Percentiles rank a stretch among this genome's conserved stretches.
phyloP scores from a whole-genome alignment of 1,140 invertebrate genomes.

The Drosophila ficusphila region DNA sequence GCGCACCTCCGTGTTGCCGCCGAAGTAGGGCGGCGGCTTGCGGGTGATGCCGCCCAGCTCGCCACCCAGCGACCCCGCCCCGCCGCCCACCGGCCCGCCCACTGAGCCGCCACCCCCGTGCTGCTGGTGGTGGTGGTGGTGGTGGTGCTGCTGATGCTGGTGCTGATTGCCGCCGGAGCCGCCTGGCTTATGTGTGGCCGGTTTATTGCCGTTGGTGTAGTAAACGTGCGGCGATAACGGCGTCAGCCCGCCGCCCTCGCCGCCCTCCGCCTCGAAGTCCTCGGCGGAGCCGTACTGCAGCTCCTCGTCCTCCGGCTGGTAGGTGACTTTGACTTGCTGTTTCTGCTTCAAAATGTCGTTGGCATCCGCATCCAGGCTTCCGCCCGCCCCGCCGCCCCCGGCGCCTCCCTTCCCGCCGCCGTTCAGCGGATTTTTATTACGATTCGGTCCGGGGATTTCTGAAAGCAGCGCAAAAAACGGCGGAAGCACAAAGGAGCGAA shows the following conservation, averaged over 20 bases:
- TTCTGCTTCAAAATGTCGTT: constrained; percentile 84
- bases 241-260: constrained; percentile 58
- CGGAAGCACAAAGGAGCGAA: constrained; percentile 32
- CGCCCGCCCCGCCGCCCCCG: constrained; percentile 22
- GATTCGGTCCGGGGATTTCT: constrained; percentile 86
- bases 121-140: constrained; percentile 57
- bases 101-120: constrained; percentile 1
- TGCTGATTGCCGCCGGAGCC: constrained; percentile 53
- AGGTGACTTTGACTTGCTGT: constrained; percentile 84
- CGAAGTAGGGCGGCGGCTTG: constrained; percentile 58
- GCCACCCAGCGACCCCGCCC: constrained; percentile 1
- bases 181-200: constrained; percentile 73
- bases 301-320: constrained; percentile 83
- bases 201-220: constrained; percentile 76
- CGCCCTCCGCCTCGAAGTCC: constrained; percentile 79
- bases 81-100: constrained; percentile 21
- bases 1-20: constrained; percentile 64
- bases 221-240: constrained; percentile 81
- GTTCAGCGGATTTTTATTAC: constrained; percentile 77
- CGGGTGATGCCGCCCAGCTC: constrained; percentile 52
- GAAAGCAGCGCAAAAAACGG: constrained; percentile 45
- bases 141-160: constrained; percentile 67
- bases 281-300: constrained; percentile 80
- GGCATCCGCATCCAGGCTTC: constrained; percentile 72
- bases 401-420: constrained; percentile 55